These are phyloP conservation scores for Scaptomyza caliginosa DNA, from an alignment of 2,888 invertebrate species.

Conservation along the genomic window DNA sequence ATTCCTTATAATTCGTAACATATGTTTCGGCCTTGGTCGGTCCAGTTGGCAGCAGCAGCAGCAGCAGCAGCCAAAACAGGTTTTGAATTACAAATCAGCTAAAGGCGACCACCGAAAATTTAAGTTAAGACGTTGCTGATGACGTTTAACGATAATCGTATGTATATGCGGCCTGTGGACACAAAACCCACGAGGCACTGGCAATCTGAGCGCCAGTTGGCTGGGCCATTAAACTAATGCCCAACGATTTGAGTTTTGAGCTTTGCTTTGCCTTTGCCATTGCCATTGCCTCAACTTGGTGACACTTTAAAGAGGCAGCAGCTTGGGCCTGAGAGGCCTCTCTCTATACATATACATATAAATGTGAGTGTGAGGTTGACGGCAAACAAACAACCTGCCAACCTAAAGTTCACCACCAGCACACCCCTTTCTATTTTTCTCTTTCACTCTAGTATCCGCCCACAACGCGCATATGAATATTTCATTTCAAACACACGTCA, in stretches of 20 bases:
- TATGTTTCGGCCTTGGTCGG: slow-evolving; percentile 60
- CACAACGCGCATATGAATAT: slow-evolving; percentile 67
- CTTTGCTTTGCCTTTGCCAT: slow-evolving; percentile 48
- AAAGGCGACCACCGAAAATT: slow-evolving; percentile 42
- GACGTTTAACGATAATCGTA: slow-evolving; percentile 70
- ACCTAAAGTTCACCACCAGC: slow-evolving; percentile 6
- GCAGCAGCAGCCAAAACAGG: slow-evolving; percentile 52
- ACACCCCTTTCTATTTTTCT: not conserved
- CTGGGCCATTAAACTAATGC: slow-evolving; percentile 72
- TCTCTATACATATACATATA: no score
- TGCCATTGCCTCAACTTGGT: slow-evolving; percentile 63
- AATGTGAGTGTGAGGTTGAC: slow-evolving; percentile 4
- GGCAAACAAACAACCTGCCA: slow-evolving; percentile 25
- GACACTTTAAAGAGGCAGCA: slow-evolving; percentile 71
- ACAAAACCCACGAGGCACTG: no score
- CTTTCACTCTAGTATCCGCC: not conserved
- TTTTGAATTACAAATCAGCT: slow-evolving; percentile 78
- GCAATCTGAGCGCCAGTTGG: slow-evolving; percentile 60
- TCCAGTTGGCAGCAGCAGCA: slow-evolving; percentile 10
- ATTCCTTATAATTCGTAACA: slow-evolving; percentile 80
- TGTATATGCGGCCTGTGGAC: slow-evolving; percentile 34
- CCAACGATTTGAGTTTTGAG: slow-evolving; percentile 64
- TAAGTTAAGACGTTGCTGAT: slow-evolving; percentile 78
- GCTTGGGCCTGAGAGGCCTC: not conserved
- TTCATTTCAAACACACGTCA: slow-evolving; percentile 79